Conservation (phyloP, 2,888 invertebrate species). For the Clistopyga incitator region DNA sequence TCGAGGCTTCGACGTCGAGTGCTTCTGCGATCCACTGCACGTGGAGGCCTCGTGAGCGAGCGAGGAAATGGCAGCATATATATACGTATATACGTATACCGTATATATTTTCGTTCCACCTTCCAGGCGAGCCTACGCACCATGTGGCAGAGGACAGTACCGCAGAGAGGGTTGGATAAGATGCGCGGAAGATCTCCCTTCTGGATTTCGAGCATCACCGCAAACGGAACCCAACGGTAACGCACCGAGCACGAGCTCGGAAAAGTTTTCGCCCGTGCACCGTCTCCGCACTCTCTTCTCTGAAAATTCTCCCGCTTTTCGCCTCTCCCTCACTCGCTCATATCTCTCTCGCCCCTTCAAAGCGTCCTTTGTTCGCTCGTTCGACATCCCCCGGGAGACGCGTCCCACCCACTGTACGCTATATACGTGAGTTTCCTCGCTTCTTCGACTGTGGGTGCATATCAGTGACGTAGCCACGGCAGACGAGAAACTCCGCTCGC, state of each 20-base stretch:
- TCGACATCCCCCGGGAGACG: constrained; percentile 75
- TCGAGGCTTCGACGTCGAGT: constrained; percentile 38
- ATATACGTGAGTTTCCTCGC: constrained; percentile 31
- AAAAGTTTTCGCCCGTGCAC: constrained; percentile 46
- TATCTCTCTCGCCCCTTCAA: constrained; percentile 75
- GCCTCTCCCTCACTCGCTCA: constrained; percentile 54
- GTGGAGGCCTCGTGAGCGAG: constrained; percentile 12
- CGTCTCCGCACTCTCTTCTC: constrained; percentile 57
- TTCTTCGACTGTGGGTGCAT: constrained; percentile 17
- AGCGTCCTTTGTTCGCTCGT: constrained; percentile 78
- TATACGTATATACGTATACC: neutral
- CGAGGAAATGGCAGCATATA: constrained; percentile 31
- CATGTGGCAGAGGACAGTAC: constrained; percentile 36
- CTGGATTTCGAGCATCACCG: constrained; percentile 30
- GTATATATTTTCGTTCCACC: constrained; percentile 41
- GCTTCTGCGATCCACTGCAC: constrained; percentile 18
- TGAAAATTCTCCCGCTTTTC: constrained; percentile 26
- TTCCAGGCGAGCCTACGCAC: neutral
- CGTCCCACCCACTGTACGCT: constrained; percentile 56
- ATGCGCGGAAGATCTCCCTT: constrained; percentile 55
- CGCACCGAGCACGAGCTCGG: constrained; percentile 38
- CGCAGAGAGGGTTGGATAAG: constrained; percentile 45
- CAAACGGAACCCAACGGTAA: constrained; percentile 2
- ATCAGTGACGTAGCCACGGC: constrained; percentile 26
- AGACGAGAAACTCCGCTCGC: neutral